These are phyloP conservation scores for Leptinotarsa haldemani DNA, from an alignment of 2,888 invertebrate species.

Conservation along the genomic window DNA sequence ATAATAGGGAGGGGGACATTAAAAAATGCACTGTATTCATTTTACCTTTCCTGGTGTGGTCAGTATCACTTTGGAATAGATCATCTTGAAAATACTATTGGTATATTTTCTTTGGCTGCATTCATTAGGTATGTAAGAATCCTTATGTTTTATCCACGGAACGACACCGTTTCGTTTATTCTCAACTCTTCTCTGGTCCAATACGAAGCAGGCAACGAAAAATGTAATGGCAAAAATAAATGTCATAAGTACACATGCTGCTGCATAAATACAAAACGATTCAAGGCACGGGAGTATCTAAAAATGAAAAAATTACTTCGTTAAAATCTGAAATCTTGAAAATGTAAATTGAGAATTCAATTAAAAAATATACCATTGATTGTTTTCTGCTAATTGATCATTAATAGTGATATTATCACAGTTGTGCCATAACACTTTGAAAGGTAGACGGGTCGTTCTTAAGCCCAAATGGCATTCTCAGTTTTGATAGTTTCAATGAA, in stretches of 20 bases:
- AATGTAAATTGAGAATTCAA: no score
- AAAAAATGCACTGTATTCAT: neutral
- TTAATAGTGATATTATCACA: no score
- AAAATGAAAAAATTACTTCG: conserved; percentile 48
- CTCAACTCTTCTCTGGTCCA: conserved; percentile 76
- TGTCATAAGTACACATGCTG: conserved; percentile 80
- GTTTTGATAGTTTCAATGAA: neutral
- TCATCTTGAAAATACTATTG: conserved; percentile 69
- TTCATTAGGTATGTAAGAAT: conserved; percentile 67
- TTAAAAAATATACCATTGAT: no score
- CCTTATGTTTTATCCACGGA: conserved; percentile 74
- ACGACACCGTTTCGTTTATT: conserved; percentile 74
- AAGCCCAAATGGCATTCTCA: neutral
- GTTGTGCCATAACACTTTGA: neutral
- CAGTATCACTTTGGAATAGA: conserved; percentile 76
- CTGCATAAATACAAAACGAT: conserved; percentile 86
- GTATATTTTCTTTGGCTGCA: conserved; percentile 71
- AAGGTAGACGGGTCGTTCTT: neutral
- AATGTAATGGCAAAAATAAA: conserved; percentile 84
- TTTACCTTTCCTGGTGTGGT: conserved; percentile 75
- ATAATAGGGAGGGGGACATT: no score
- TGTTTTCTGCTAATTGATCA: no score
- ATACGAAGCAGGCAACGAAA: conserved; percentile 80
- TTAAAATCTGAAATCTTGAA: no score
- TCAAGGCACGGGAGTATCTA: conserved; percentile 83